Evolutionary conservation across 1,140 invertebrate species (phyloP).

Genomic region (Philopotamus ludificatus): DNA sequence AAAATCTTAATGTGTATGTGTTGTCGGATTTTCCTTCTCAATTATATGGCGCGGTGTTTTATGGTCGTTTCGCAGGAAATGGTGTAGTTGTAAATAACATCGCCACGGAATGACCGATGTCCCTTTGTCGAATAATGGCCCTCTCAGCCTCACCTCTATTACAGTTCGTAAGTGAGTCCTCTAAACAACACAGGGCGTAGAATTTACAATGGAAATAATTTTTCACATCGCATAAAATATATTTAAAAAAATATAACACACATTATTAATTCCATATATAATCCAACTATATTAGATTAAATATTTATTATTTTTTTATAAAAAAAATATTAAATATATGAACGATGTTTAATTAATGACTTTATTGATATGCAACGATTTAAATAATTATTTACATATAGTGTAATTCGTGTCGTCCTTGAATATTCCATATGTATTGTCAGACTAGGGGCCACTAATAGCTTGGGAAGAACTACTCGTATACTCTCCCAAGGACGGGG

Average conservation of each 20-base stretch:
- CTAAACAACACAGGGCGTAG: no score
- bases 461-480: constrained; percentile 11
- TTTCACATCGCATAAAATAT: no score
- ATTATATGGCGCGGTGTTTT: no score
- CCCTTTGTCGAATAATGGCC: constrained; percentile 35
- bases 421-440: neutral
- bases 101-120: constrained; percentile 37
- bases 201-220: no score
- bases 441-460: constrained; percentile 19
- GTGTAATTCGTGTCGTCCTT: neutral
- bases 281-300: no score
- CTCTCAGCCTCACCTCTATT: constrained; percentile 8
- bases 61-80: no score
- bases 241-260: no score
- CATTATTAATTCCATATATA: no score
- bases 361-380: neutral
- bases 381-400: neutral
- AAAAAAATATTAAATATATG: neutral
- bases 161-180: neutral
- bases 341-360: neutral
- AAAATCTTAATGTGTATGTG: no score
- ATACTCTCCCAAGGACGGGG: constrained; percentile 10
- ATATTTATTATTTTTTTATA: neutral
- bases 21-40: no score
- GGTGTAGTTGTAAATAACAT: constrained; percentile 33